Base-by-base conservation (phyloP, 2,888 invertebrate species). In the Pseudeuparius sepicola region DNA sequence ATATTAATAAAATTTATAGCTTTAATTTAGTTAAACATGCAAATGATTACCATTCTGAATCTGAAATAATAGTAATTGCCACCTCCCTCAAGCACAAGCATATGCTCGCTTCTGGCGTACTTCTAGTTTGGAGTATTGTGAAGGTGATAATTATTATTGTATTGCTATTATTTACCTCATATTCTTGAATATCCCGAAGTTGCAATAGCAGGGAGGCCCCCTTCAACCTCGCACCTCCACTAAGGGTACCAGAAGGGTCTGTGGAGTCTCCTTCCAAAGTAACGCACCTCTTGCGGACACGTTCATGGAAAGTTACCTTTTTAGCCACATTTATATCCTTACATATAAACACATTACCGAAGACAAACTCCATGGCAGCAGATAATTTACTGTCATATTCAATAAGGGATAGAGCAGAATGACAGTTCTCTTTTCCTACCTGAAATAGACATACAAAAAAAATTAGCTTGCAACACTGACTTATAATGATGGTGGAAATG, bases 231-330 rank as follows among this genome's bases (percentile, higher is more conserved):
- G 84, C 73, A 56, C 97, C 97, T 52, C 97, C 97, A 35, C 87
- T 78, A 18, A 97, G 67, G 5, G 82, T 82, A 49, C 97, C 98
- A 31, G 78, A 68, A 1, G 97, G 93, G 64, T 93, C 90, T 46
- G 84, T 81, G 18, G 84, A 76, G 59, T 97, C 96, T 0, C 97
- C 98, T 46, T 88, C 89, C 3, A 89, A 61, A 1, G 97, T 94
- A 13, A 97, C 88, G 53, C 77, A 75, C 42, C 77, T 75, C 20
- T 70, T 71, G 47, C 66, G 65, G 38, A 87, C 75, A 29, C 65
- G 61, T 7, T 69, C 68, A 60, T 90, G 73, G 62, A 82, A 92
- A 3, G 87, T 78, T 3, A 94, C 76, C 60, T 73, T 71, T 57
- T 78, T 79, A 15, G 96, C 96, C 14, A 74, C 66, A 24, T 81